phyloP scores from a whole-genome alignment of 2,113 vertebrate species.

The Beaufortia kweichowensis region DNA sequence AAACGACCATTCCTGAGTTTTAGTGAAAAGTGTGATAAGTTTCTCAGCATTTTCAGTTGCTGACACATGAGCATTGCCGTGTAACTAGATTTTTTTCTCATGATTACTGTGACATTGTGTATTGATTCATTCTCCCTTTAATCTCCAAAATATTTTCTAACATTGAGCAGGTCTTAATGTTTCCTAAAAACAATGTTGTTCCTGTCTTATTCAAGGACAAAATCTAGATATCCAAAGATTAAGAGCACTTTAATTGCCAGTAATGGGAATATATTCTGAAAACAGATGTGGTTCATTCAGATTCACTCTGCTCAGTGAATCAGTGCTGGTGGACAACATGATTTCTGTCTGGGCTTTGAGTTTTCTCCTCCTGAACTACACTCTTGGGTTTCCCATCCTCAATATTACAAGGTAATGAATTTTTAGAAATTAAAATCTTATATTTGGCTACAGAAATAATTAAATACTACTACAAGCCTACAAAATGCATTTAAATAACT shows the following conservation, averaged over 20 bases:
- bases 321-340: constrained; percentile 21
- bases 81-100: no score
- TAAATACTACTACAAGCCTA: no score
- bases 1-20: no score
- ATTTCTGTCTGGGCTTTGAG: constrained; percentile 31
- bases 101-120: no score
- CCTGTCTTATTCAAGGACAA: constrained; percentile 23
- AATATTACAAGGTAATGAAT: neutral
- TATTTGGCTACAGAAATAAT: no score
- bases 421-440: no score
- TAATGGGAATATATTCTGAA: neutral
- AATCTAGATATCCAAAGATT: neutral
- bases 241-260: neutral
- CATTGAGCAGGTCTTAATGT: neutral
- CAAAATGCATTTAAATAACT: no score
- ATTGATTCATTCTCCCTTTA: no score
- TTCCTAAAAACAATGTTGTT: neutral
- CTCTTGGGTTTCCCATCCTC: neutral
- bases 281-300: neutral
- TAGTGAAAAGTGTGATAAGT: no score
- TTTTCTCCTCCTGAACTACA: constrained; percentile 37
- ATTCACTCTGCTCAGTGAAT: neutral
- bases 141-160: no score
- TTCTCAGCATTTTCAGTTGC: no score
- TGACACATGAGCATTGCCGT: no score